These are phyloP conservation scores for Platycheirus rosarum DNA, from an alignment of 2,888 invertebrate genomes.

Conservation along the genomic window DNA sequence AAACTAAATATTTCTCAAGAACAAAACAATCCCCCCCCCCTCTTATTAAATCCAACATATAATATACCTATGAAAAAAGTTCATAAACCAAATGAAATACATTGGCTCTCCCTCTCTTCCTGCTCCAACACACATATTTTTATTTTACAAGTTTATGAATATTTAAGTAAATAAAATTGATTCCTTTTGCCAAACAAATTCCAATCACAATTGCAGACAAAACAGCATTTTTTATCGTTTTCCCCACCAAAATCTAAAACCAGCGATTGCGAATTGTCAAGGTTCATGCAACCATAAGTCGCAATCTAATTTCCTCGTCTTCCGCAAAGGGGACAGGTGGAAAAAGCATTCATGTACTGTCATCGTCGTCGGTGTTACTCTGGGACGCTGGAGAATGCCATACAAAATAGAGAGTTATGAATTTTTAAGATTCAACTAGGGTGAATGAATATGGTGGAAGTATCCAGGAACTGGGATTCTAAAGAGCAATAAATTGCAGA, in stretches of 20 bases:
- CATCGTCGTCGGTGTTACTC: not conserved
- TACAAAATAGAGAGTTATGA: slow-evolving; percentile 40
- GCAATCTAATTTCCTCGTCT: slow-evolving; percentile 58
- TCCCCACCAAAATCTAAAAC: slow-evolving; percentile 20
- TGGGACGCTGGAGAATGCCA: not conserved
- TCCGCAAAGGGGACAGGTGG: slow-evolving; percentile 19
- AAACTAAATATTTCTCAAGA: too few relatives aligned
- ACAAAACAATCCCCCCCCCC: too few relatives aligned
- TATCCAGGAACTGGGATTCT: not conserved
- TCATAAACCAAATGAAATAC: too few relatives aligned
- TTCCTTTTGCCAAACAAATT: slow-evolving; percentile 34
- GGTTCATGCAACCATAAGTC: slow-evolving; percentile 44
- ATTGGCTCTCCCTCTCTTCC: not conserved
- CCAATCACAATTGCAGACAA: slow-evolving; percentile 40
- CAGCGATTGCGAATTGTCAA: slow-evolving; percentile 53
- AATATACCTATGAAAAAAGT: not conserved
- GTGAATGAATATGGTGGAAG: slow-evolving; percentile 7
- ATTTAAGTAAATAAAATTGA: slow-evolving; percentile 43
- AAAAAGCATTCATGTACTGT: slow-evolving; percentile 19
- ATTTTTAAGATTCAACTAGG: slow-evolving; percentile 51
- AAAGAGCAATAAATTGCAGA: slow-evolving; percentile 48
- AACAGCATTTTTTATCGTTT: slow-evolving; percentile 18
- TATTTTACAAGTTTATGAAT: slow-evolving; percentile 31
- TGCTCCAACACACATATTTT: not conserved
- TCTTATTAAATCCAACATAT: too few relatives aligned